Percentiles rank a stretch among this genome's conserved stretches.
These are phyloP conservation scores for Porites cylindrica DNA, from an alignment of 92 coral and sea anemone species.

Conservation along the genomic window DNA sequence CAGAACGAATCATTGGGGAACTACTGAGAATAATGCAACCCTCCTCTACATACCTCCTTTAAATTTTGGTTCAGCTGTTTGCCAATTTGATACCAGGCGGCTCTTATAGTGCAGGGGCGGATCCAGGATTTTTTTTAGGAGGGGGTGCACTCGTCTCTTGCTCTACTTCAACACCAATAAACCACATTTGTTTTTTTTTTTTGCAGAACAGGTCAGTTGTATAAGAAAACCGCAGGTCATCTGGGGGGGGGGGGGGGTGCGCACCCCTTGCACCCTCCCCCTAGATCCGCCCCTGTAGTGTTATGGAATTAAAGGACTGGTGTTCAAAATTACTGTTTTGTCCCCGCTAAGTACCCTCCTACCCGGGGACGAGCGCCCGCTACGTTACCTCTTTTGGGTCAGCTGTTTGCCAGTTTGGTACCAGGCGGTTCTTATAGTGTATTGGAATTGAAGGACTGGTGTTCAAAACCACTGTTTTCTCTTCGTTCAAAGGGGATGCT, in stretches of 20 bases:
- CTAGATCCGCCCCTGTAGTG: no score
- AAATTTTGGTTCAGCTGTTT: background rate
- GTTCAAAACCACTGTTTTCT: conserved; percentile 17
- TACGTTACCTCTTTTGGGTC: conserved; percentile 23
- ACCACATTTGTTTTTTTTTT: no score
- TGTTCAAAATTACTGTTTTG: conserved; percentile 19
- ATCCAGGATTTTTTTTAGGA: no score
- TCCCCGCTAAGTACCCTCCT: background rate
- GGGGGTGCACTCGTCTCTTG: no score
- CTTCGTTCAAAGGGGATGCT: conserved; percentile 8
- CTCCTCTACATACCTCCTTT: background rate
- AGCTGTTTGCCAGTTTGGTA: conserved; percentile 21
- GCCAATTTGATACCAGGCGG: conserved; percentile 23
- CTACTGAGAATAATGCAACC: no score
- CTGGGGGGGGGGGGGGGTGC: no score
- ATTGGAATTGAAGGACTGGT: background rate
- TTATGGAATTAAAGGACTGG: background rate
- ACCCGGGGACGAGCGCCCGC: background rate
- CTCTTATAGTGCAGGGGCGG: no score
- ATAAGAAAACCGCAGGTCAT: no score
- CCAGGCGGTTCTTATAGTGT: conserved; percentile 39
- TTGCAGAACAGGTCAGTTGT: no score
- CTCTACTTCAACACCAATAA: no score
- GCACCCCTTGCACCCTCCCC: no score
- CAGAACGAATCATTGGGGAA: no score